Evolutionary conservation across 2,888 invertebrate genomes (phyloP), one percentile per base, ranked within the genome.

Genomic region (Folsomia manolachei): DNA sequence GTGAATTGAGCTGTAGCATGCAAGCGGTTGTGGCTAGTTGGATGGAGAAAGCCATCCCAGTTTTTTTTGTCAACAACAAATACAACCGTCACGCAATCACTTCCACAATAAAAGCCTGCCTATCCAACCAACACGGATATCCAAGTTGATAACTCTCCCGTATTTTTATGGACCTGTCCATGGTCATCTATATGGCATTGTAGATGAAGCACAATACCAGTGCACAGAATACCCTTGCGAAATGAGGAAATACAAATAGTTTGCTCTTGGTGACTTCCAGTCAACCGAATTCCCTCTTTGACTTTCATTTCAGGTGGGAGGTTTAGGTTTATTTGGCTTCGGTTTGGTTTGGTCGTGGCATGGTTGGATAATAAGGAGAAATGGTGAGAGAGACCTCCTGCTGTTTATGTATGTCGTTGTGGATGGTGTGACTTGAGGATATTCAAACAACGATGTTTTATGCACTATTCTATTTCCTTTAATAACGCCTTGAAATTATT

Each of bases 81-180:
- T n/a, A 56, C 56, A 56, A 56, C 11, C 7, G 56, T 56, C 56
- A 56, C 56, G 56, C 56, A 56, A 56, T 18, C 56, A 19, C 18
- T 7, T 19, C n/a, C 56, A 18, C 56, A 7, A 21, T 56, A 56
- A 56, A 56, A 14, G 56, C 21, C 11, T 19, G 19, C 19, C n/a
- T n/a, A n/a, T n/a, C n/a, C n/a, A n/a, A n/a, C n/a, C n/a, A n/a
- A n/a, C n/a, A n/a, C n/a, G n/a, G 7, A 7, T 7, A 21, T 7
- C 56, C 56, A n/a, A 56, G 56, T 56, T 56, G 56, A 56, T 56
- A 56, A 56, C 56, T n/a, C 56, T 56, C n/a, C 7, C 56, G 51
- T 18, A n/a, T n/a, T n/a, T n/a, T n/a, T n/a, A n/a, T 51, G 51
- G 51, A 51, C 51, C 18, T 51, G 51, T 18, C 18, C 51, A 51